These are phyloP conservation scores for Electrona antarctica DNA, from an alignment of 2,113 vertebrate genomes.

Conservation along the genomic window DNA sequence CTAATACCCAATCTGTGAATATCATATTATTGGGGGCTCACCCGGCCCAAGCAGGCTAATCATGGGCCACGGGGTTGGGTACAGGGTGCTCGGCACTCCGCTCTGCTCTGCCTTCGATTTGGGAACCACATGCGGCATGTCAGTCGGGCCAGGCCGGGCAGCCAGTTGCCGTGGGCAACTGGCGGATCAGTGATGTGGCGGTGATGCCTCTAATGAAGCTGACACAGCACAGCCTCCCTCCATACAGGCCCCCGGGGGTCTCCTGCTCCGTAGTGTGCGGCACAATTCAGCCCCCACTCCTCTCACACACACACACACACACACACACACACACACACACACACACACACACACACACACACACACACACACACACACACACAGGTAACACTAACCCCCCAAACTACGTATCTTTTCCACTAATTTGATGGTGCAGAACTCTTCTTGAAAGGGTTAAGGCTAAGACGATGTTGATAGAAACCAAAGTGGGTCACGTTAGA, in stretches of 20 bases:
- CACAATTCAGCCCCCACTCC: conserved; percentile 27
- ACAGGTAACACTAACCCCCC: conserved; percentile 24
- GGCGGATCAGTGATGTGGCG: conserved; percentile 76
- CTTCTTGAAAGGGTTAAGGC: conserved; percentile 25
- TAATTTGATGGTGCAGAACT: conserved; percentile 23
- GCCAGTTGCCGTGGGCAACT: conserved; percentile 71
- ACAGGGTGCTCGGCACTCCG: conserved; percentile 1
- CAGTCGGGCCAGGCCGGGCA: conserved; percentile 53
- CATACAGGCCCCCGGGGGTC: conserved; percentile 61
- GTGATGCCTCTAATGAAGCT: conserved; percentile 82
- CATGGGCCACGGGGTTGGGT: no score
- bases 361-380: not conserved
- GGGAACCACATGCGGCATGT: conserved; percentile 59
- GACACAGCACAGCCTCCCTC: conserved; percentile 76
- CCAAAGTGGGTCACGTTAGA: conserved; percentile 58
- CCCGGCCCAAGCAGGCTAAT: no score
- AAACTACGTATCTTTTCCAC: conserved; percentile 18
- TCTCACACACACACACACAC: not conserved
- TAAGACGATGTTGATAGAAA: conserved; percentile 38
- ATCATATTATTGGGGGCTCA: not conserved
- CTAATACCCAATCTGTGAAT: not conserved
- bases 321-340: conserved; percentile 22
- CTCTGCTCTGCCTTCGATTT: conserved; percentile 40
- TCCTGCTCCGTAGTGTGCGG: conserved; percentile 47
- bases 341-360: conserved; percentile 1